Conservation (phyloP, 2,888 invertebrate species). For the Oasisia sp. region DNA sequence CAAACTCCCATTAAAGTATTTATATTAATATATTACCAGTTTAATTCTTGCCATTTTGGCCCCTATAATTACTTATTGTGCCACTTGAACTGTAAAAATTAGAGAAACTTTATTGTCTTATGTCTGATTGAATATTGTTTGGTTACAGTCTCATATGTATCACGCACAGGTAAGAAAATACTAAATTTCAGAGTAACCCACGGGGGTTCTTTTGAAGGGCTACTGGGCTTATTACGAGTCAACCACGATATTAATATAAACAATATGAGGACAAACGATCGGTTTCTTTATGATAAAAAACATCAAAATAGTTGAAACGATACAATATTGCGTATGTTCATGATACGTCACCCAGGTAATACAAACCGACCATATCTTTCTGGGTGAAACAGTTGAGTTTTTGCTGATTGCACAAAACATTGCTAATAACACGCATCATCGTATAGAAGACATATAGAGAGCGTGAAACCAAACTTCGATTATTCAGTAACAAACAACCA, state of each 20-base stretch:
- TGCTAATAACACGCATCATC: not conserved
- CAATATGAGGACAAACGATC: not conserved
- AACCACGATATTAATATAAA: not conserved
- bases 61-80: no score
- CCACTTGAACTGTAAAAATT: no score
- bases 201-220: not conserved
- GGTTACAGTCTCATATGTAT: no score
- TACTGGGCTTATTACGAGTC: not conserved
- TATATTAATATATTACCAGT: no score
- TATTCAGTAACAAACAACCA: not conserved
- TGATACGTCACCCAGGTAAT: not conserved
- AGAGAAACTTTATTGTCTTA: no score
- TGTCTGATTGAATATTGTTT: no score
- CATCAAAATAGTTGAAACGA: not conserved
- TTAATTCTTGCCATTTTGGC: no score
- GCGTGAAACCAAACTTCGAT: not conserved
- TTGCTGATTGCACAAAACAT: not conserved
- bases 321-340: not conserved
- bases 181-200: not conserved
- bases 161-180: no score
- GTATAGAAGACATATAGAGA: not conserved
- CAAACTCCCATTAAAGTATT: no score
- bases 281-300: not conserved
- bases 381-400: not conserved
- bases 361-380: not conserved